Base-by-base conservation (phyloP, 2,113 vertebrate species). In the Anolis sagrei region DNA sequence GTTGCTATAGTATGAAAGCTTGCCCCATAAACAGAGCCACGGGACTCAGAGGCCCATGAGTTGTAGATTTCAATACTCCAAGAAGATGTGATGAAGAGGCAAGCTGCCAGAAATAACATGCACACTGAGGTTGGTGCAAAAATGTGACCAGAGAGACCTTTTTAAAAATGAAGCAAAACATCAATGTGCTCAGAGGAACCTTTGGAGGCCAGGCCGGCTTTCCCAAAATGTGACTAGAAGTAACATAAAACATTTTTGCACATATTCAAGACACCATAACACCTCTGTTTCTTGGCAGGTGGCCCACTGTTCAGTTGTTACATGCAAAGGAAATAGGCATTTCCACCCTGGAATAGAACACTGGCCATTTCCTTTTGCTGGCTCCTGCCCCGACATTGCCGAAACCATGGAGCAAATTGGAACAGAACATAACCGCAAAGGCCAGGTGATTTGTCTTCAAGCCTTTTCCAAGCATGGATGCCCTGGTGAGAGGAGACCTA, bases 121-220 rank as follows among this genome's bases (percentile, higher is more conserved):
- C 80, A 70, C 87, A 83, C 78, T 79, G 72, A 89, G 79, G 84
- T 83, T 61, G 79, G 62, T 85, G 85, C 51, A 76, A 80, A 81
- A 1, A 75, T 48, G 61, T 23, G 86, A 51, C 76, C 10, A 39
- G 34, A 81, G 32, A 76, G 3, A 54, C 19, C 51, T 54, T 58
- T 73, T 73, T 0, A 39, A 25, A 61, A 8, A 7, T n/a, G 68
- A 90, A 80, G 14, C 54, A 58, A 44, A 78, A n/a, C 79, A 82
- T 54, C 23, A 32, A 68, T 21, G 5, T 73, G 51, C 0, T 0
- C 73, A 21, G 86, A 68, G 61, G 5, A 68, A 51, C 62, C 79
- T 87, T 82, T 32, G 36, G 84, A 89, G 76, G 18, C 2, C n/a
- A 39, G 44, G 21, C 61, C 72, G 76, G 86, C 48, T 79, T 76